These are phyloP conservation scores for Rhimphoctona megacephalus DNA, from an alignment of 2,888 invertebrate genomes.

Conservation along the genomic window DNA sequence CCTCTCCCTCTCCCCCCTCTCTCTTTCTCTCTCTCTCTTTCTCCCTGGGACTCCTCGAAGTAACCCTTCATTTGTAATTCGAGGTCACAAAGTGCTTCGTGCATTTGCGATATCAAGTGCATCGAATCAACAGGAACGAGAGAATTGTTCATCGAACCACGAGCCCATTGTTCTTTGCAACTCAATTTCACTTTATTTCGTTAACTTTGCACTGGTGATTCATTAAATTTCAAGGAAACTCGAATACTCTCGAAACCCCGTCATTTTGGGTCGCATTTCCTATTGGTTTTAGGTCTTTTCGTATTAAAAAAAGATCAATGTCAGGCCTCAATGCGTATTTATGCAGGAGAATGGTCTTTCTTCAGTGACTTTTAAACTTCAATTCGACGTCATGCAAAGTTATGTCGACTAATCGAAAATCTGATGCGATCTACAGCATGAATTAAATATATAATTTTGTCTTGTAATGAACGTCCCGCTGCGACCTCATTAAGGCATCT, in stretches of 20 bases:
- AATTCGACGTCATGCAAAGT: background rate
- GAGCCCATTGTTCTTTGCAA: slow-evolving; percentile 15
- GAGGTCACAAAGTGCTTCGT: slow-evolving; percentile 55
- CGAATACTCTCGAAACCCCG: background rate
- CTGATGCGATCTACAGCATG: background rate
- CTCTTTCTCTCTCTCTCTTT: slow-evolving; percentile 14
- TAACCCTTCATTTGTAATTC: slow-evolving; percentile 55
- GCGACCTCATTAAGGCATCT: background rate
- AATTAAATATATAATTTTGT: background rate
- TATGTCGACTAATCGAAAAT: background rate
- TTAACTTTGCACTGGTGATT: background rate
- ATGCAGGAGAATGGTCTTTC: background rate
- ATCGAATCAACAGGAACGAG: slow-evolving; percentile 38
- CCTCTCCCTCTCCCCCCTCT: slow-evolving; percentile 40
- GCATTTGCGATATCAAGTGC: slow-evolving; percentile 28
- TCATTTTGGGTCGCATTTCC: background rate
- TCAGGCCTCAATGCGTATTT: no score
- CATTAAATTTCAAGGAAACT: background rate
- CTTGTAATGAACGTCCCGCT: background rate
- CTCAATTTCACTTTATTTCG: slow-evolving; percentile 9
- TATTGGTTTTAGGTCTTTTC: background rate
- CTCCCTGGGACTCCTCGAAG: slow-evolving; percentile 13
- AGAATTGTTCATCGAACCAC: slow-evolving; percentile 37
- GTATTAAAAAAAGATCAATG: background rate
- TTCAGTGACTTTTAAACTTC: background rate